Conservation (phyloP, 2,888 invertebrate species). For the Trachelus troglodyta region DNA sequence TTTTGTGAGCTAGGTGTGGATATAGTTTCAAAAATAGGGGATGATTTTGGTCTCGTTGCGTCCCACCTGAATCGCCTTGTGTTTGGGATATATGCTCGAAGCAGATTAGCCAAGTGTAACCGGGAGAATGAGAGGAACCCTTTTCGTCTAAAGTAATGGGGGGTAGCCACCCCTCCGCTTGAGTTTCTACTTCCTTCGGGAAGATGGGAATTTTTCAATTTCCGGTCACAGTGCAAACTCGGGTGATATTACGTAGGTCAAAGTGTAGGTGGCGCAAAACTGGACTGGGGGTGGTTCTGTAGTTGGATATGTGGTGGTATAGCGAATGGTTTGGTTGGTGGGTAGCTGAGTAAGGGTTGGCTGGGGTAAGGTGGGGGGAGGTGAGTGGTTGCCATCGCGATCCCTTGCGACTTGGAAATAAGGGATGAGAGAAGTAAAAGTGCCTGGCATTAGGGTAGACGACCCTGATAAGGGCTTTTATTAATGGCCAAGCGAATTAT, state of each 20-base stretch:
- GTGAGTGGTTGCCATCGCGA: constrained; percentile 2
- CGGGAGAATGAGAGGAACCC: not conserved
- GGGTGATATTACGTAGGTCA: not conserved
- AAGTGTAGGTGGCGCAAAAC: not conserved
- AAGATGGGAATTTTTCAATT: constrained; percentile 23
- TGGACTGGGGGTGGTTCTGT: not conserved
- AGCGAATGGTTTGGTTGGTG: not conserved
- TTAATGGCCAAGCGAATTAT: constrained; percentile 24
- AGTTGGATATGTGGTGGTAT: not conserved
- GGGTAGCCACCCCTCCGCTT: not conserved
- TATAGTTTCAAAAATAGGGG: not conserved
- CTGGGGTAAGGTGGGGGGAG: not conserved
- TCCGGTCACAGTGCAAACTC: constrained; percentile 10
- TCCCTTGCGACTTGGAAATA: not conserved
- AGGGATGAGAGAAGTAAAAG: not conserved
- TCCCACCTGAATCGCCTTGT: too few species aligned
- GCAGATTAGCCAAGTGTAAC: not conserved
- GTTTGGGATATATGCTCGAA: not conserved
- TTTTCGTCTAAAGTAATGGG: not conserved
- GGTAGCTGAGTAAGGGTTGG: not conserved
- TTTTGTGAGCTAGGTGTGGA: not conserved
- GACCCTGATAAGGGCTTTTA: constrained; percentile 17
- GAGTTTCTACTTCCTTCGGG: constrained; percentile 15
- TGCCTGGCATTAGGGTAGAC: constrained; percentile 1
- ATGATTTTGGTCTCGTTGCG: not conserved